Evolutionary conservation across 2,113 vertebrate genomes (phyloP), one percentile per base, ranked within the genome.

Genomic region (Colossoma macropomum): DNA sequence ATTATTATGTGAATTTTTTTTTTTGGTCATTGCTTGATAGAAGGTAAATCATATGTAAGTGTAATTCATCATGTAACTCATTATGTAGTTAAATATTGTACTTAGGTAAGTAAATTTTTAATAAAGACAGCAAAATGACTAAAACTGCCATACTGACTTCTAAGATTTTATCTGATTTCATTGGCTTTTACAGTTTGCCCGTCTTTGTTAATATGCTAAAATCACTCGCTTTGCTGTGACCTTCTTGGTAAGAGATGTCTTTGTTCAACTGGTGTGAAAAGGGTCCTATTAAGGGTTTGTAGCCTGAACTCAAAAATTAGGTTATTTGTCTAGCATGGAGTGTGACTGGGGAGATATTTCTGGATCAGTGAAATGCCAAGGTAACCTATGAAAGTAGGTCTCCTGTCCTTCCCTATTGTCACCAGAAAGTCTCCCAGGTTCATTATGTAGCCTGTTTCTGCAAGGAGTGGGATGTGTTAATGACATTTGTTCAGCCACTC

Each of bases 301-400:
- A 15, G 19, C 48, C 25, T 48, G n/a, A 45, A 23, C 54, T 75
- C 79, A 72, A 71, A 77, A 69, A 59, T 27, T 1, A n/a, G n/a
- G 52, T 68, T 87, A 30, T 87, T 81, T 83, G 74, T 74, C 60
- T 68, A 3, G 52, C 50, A 32, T 45, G 28, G 30, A 27, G 27
- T 71, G 27, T 19, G 50, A 9, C 30, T 59, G 10, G 28, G 25
- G 52, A 80, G 70, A 78, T 82, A 77, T 86, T 84, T 81, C 77
- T 81, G 32, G 52, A n/a, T 63, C 75, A 34, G 69, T 48, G 62
- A 77, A 79, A 84, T 77, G 73, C 77, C 83, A 87, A 68, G 80
- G 70, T 79, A 65, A 79, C 70, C 63, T 60, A 66, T 56, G 50
- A 79, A 86, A 60, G 59, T 77, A 41, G 41, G 69, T 66, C 60